phyloP scores from a whole-genome alignment of 2,888 invertebrate genomes.

The Entomobrya multifasciata region DNA sequence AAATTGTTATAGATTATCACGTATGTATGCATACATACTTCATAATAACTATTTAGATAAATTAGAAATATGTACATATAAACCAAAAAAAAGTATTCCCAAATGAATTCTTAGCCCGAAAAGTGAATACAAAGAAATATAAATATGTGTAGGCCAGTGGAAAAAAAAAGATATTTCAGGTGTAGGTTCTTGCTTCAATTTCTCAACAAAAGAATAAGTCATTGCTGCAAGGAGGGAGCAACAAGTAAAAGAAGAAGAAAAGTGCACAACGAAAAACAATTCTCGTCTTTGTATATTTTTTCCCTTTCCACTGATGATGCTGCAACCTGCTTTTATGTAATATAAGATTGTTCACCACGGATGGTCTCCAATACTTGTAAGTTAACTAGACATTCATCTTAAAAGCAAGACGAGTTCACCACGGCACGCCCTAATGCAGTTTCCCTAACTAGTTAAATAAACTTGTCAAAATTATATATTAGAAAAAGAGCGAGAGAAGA shows the following conservation, averaged over 20 bases:
- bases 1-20: too few species aligned
- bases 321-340: slow-evolving; percentile 47
- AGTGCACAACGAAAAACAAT: slow-evolving; percentile 23
- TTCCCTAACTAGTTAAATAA: slow-evolving; percentile 79
- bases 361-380: slow-evolving; percentile 65
- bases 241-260: slow-evolving; percentile 24
- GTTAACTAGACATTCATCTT: slow-evolving; percentile 78
- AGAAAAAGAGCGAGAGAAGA: slow-evolving; percentile 57
- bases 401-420: slow-evolving; percentile 76
- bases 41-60: neutral
- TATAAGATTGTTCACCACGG: neutral
- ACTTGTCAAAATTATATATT: slow-evolving; percentile 80
- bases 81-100: too few species aligned
- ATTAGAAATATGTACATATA: neutral
- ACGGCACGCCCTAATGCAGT: slow-evolving; percentile 79
- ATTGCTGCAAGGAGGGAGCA: slow-evolving; percentile 41
- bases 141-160: neutral
- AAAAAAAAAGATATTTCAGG: too few species aligned
- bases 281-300: slow-evolving; percentile 10
- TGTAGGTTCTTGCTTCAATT: neutral
- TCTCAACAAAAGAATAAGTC: neutral
- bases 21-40: neutral
- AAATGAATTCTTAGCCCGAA: too few species aligned
- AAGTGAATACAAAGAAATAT: too few species aligned
- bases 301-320: slow-evolving; percentile 35